These are phyloP conservation scores for Pluvianellus socialis DNA, from an alignment of 2,113 vertebrate species.

Conservation along the genomic window DNA sequence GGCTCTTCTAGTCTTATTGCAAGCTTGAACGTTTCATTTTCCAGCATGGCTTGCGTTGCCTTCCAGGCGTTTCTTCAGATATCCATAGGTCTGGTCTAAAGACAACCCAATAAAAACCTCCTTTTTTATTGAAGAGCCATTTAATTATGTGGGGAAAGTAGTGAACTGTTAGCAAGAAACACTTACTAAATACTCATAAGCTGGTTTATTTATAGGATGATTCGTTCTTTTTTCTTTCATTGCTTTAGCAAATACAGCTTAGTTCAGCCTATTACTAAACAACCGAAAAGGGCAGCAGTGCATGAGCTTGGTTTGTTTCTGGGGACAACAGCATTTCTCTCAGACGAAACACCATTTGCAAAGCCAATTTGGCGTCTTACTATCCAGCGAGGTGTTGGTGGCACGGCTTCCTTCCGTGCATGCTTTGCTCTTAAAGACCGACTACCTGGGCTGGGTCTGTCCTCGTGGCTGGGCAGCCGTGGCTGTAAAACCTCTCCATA, in stretches of 20 bases:
- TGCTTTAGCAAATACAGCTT: slow-evolving; percentile 3
- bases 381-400: fast-evolving
- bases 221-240: neutral
- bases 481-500: fast-evolving
- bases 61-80: neutral
- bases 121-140: slow-evolving; percentile 52
- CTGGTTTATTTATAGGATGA: slow-evolving; percentile 58
- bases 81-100: neutral
- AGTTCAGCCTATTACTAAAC: neutral
- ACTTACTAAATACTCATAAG: slow-evolving; percentile 77
- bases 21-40: neutral
- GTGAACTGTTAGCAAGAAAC: slow-evolving; percentile 77
- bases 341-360: neutral
- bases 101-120: neutral
- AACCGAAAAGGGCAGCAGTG: neutral
- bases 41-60: neutral
- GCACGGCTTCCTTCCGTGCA: fast-evolving
- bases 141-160: slow-evolving; percentile 78
- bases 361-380: neutral
- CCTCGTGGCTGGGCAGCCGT: fast-evolving
- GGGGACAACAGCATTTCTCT: neutral
- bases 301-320: neutral
- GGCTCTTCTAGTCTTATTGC: neutral
- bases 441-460: neutral
- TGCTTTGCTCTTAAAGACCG: fast-evolving